These are phyloP conservation scores for Willowsia nigromaculata DNA, from an alignment of 2,888 invertebrate species.

Conservation along the genomic window DNA sequence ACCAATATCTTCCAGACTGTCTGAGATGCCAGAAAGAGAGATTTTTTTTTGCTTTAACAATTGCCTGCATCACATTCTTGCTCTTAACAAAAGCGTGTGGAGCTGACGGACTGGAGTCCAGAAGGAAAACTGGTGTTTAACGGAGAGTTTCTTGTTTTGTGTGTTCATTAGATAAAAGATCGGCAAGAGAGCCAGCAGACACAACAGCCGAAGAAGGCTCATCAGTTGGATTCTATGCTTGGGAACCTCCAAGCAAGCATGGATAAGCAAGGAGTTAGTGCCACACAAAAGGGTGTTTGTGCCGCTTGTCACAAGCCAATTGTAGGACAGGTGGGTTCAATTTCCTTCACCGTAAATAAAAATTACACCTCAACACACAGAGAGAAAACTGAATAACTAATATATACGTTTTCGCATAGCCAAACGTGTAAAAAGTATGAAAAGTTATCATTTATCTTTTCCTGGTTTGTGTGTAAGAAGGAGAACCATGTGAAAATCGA, in stretches of 20 bases:
- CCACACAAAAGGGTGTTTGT: conserved; percentile 99
- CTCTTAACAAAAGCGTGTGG: conserved; percentile 6
- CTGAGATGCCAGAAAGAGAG: not conserved
- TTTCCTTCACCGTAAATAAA: not conserved
- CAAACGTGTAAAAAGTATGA: not conserved
- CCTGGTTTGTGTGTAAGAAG: not conserved
- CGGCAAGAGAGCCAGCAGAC: conserved; percentile 77
- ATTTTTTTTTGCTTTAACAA: conserved; percentile 34
- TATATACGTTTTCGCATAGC: not conserved
- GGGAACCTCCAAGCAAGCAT: conserved; percentile 97
- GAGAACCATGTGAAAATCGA: not conserved
- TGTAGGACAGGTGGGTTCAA: conserved; percentile 89
- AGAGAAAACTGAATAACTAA: not conserved
- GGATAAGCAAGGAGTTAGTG: conserved; percentile 99
- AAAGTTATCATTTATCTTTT: not conserved
- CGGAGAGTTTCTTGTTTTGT: conserved; percentile 39
- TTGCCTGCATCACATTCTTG: not conserved
- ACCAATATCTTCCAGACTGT: not conserved
- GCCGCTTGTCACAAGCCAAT: conserved; percentile 99
- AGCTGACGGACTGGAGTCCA: conserved; percentile 7
- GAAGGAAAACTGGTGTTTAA: conserved; percentile 33
- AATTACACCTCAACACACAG: not conserved
- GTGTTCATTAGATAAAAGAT: conserved; percentile 76
- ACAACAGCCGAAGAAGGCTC: conserved; percentile 82
- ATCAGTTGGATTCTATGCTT: conserved; percentile 93